A percentile compares a stretch with the other conserved stretches of the same genome.
phyloP scores from a whole-genome alignment of 2,797 vertebrate genomes.

The Pangasius krempfi region DNA sequence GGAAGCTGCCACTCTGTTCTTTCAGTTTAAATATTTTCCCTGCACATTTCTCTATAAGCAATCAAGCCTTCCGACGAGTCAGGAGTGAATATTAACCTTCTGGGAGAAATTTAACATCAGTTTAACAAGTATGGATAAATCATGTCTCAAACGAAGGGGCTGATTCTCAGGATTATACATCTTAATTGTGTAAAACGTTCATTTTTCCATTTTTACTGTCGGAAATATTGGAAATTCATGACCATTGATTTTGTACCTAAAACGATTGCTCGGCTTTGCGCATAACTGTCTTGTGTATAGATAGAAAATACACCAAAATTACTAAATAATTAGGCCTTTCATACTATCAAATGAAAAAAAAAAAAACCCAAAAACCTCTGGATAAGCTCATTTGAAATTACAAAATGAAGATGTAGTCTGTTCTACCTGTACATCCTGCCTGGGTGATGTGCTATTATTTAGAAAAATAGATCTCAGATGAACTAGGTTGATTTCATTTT shows the following conservation, averaged over 20 bases:
- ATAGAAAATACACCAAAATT: not conserved
- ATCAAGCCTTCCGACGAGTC: not conserved
- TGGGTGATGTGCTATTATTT: slow-evolving; percentile 60
- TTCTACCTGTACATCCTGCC: not conserved
- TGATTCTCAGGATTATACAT: not conserved
- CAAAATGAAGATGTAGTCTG: not conserved
- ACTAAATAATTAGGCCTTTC: not conserved
- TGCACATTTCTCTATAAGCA: not conserved
- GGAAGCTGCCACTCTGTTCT: not conserved
- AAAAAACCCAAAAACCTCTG: not conserved
- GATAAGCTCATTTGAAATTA: not conserved
- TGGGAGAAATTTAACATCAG: not conserved
- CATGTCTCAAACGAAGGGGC: not conserved
- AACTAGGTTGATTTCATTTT: slow-evolving; percentile 59
- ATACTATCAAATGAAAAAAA: not conserved
- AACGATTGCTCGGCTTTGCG: not conserved
- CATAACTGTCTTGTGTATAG: not conserved
- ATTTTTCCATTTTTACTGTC: not conserved
- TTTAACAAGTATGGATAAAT: not conserved
- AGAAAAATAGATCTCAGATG: slow-evolving; percentile 63
- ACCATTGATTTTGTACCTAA: no score
- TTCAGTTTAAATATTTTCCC: not conserved
- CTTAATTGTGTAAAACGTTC: no score
- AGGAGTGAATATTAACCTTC: not conserved
- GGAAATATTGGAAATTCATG: not conserved